Percentiles rank a stretch among this genome's conserved stretches.
Conservation (phyloP, 35 echinoderm and acorn worm species). For the Diadema setosum region DNA sequence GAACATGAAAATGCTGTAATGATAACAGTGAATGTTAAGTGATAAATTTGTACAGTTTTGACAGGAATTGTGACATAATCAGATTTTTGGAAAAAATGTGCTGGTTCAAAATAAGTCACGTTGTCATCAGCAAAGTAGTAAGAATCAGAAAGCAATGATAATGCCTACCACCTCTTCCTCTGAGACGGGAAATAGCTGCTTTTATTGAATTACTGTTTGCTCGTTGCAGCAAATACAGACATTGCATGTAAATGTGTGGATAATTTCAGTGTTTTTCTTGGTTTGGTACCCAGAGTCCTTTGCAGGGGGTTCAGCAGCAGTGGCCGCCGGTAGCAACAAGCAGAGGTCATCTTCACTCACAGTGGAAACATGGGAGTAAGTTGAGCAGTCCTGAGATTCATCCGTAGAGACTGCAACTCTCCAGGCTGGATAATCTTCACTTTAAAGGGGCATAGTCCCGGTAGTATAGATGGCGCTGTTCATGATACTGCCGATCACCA, state of each 20-base stretch:
- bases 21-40: no score
- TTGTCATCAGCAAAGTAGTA: background rate
- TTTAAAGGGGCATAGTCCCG: no score
- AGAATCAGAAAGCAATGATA: background rate
- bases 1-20: no score
- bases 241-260: background rate
- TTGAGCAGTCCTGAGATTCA: background rate
- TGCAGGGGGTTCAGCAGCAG: background rate
- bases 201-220: background rate
- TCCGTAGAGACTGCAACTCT: background rate
- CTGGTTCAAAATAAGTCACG: no score
- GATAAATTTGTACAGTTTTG: no score
- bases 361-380: slow-evolving; percentile 7
- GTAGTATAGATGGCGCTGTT: no score
- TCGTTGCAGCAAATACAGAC: background rate
- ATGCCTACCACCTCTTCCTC: background rate
- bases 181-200: background rate
- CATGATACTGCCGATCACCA: background rate
- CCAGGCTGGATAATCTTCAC: background rate
- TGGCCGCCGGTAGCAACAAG: background rate
- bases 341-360: background rate
- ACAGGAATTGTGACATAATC: no score
- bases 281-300: background rate
- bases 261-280: background rate
- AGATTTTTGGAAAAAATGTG: no score